phyloP scores from a whole-genome alignment of 1,140 invertebrate genomes.

The Trachelipus rathkii region DNA sequence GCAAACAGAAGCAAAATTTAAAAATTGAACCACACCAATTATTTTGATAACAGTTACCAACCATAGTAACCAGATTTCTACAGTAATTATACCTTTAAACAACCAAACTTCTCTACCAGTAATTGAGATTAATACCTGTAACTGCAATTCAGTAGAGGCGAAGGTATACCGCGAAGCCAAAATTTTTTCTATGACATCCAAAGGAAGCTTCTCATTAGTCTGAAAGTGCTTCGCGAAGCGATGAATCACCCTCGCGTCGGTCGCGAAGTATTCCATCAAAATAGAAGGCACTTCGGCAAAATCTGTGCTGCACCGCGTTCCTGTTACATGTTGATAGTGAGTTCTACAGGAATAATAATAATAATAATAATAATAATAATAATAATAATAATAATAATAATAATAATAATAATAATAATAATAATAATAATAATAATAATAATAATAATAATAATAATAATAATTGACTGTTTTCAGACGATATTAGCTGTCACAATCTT shows the following conservation, averaged over 20 bases:
- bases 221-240: slow-evolving; percentile 87
- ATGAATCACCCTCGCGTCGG: slow-evolving; percentile 75
- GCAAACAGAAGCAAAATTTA: no score
- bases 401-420: background rate
- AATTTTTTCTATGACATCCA: slow-evolving; percentile 68
- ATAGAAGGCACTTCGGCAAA: slow-evolving; percentile 97
- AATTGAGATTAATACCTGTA: slow-evolving; percentile 68
- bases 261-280: slow-evolving; percentile 96
- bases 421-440: background rate
- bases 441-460: background rate
- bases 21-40: no score
- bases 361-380: background rate
- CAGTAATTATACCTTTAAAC: no score
- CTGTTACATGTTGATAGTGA: slow-evolving; percentile 92
- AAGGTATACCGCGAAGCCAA: slow-evolving; percentile 81
- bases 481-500: no score
- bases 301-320: slow-evolving; percentile 93
- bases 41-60: no score
- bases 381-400: background rate
- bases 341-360: slow-evolving; percentile 66
- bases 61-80: no score
- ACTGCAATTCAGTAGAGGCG: slow-evolving; percentile 81
- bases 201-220: slow-evolving; percentile 77
- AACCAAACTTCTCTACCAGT: background rate
- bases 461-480: no score